phyloP scores from a whole-genome alignment of 2,113 vertebrate species.

The Antigone vipio region DNA sequence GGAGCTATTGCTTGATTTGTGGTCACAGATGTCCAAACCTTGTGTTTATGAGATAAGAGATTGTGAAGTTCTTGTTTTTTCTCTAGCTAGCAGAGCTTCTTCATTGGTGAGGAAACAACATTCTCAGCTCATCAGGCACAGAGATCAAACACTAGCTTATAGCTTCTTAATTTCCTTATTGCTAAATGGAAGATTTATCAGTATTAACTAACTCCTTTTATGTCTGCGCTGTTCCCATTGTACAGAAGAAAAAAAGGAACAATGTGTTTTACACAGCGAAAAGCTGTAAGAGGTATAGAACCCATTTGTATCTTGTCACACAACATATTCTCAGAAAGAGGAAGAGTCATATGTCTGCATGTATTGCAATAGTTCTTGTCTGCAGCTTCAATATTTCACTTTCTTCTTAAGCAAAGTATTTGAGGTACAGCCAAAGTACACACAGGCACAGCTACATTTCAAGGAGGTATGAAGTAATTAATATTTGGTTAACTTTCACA shows the following conservation, averaged over 20 bases:
- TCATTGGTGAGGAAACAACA: not conserved
- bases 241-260: not conserved
- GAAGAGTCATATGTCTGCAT: not conserved
- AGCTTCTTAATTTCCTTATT: not conserved
- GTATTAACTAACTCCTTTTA: not conserved
- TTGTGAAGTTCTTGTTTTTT: not conserved
- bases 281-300: not conserved
- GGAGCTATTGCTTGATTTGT: not conserved
- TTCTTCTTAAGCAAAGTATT: not conserved
- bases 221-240: not conserved
- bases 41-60: not conserved
- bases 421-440: not conserved
- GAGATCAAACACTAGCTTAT: not conserved
- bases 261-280: not conserved
- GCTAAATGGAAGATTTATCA: not conserved
- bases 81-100: not conserved
- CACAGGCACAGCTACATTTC: not conserved
- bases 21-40: not conserved
- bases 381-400: not conserved
- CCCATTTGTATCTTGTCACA: not conserved
- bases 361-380: not conserved
- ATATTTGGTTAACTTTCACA: not conserved
- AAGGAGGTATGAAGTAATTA: not conserved
- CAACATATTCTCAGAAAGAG: not conserved
- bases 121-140: not conserved